Evolutionary conservation across 1,140 invertebrate species (phyloP), one percentile per base, ranked within the genome.

Genomic region (Epicauta chinensis): DNA sequence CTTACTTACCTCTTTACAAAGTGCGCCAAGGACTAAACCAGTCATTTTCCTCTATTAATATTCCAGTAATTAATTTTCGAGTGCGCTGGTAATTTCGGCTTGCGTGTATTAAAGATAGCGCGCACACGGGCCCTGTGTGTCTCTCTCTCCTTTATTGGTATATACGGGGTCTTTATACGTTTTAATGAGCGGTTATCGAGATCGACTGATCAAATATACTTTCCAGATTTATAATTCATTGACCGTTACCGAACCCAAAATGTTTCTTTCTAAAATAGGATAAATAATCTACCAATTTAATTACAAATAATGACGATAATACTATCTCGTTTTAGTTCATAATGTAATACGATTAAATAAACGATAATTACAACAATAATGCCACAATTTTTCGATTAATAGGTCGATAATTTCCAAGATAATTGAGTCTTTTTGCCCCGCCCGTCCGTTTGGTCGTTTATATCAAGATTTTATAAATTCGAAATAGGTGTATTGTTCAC

Each of bases 1-100:
- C 62, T 64, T 60, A 64, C 64, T 64, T 64, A 61, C 60, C 62
- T 66, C 62, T 60, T 66, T 64, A 60, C 55, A 62, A 62, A 58
- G 60, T 60, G 55, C 59, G 60, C 51, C 60, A 59, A 63, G 60
- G 58, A 58, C 60, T 60, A 58, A 58, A 61, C 59, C 59, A 55
- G 52, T 53, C 56, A 61, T 61, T 61, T 61, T 53, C 58, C 53
- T 48, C 59, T 58, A 58, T 61, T 61, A 61, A 61, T 61, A 61
- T 61, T 58, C 23, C 59, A 55, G 55, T 61, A 61, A 61, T 61
- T 61, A 61, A 61, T 61, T 61, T 58, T 55, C 45, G 55, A 55
- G 55, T 58, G 56, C 49, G 48, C 23, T 23, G 59, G 59, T 61
- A 61, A 61, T 61, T 61, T 58, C 49, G 52, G 59, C 45, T 61